Evolutionary conservation across 2,113 vertebrate genomes (phyloP), one percentile per base, ranked within the genome.

Genomic region (Elachura formosa): DNA sequence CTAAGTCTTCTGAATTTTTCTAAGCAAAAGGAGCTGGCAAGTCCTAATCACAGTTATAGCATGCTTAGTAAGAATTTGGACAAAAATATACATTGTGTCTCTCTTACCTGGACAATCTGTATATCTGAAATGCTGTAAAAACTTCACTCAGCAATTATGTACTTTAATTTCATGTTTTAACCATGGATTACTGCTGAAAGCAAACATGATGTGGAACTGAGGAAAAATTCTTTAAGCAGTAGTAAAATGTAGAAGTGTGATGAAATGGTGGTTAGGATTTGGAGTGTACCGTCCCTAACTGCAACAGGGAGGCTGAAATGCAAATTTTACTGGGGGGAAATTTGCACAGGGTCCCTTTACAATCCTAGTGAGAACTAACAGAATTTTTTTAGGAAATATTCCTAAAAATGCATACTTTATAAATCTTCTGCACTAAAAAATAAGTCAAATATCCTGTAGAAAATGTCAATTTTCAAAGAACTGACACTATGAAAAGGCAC

Each of bases 161-260:
- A 80, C 88, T 95, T 93, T 74, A 40, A 83, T 95, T 93, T 95
- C n/a, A 79, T 89, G 89, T 85, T 89, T 46, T 92, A 95, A 84
- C 34, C 5, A 56, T 5, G 21, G 51, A 74, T 67, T 94, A 89
- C 51, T 86, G 33, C 63, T 94, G 41, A 91, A 95, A 77, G 45
- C 49, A 92, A 89, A 87, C 40, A 68, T 29, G 18, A 84, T 56
- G 77, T 13, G 24, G 24, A 45, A 61, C 45, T 66, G 72, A 95
- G 29, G 25, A 43, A 68, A 69, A 24, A 38, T 64, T 78, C 26
- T 84, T 84, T 63, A 61, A 7, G 31, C n/a, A 71, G 64, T 62
- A 81, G 46, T 34, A 95, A 72, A 95, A 88, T 41, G 10, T 38
- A 87, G 45, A 13, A 94, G 40, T 77, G 84, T 56, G 79, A 93